Conservation (phyloP, 2,113 vertebrate species). For the Tringa solitaria region DNA sequence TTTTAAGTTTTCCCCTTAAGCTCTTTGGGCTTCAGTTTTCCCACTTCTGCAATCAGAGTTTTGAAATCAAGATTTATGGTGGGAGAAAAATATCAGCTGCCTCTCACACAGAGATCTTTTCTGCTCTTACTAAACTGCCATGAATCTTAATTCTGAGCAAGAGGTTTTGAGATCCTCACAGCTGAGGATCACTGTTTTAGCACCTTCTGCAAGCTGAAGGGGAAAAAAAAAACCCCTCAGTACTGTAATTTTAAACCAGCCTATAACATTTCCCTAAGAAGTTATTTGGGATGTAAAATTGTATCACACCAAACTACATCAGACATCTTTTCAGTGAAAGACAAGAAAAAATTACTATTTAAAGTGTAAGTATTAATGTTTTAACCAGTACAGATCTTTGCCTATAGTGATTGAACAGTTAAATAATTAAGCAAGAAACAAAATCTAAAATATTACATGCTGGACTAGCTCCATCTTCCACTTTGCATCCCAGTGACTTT, state of each 20-base stretch:
- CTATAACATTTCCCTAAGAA: constrained; percentile 26
- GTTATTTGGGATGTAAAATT: constrained; percentile 24
- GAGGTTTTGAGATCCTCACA: constrained; percentile 62
- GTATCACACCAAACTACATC: neutral
- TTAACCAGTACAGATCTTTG: neutral
- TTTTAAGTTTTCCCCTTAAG: constrained; percentile 68
- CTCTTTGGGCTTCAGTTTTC: constrained; percentile 62
- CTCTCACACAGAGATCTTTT: constrained; percentile 55
- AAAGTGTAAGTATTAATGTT: neutral
- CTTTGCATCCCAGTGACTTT: neutral
- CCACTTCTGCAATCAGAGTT: constrained; percentile 62
- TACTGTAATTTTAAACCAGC: constrained; percentile 44
- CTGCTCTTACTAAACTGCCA: constrained; percentile 46
- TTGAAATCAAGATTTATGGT: constrained; percentile 65
- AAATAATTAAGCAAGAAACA: neutral
- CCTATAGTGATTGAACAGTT: neutral
- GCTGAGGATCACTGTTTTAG: constrained; percentile 65
- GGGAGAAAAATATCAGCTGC: constrained; percentile 67
- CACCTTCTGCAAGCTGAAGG: constrained; percentile 59
- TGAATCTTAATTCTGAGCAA: constrained; percentile 65
- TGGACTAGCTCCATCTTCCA: neutral
- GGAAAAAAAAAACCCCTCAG: neutral
- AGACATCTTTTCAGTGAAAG: neutral
- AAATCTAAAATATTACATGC: neutral
- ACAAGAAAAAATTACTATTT: neutral